Base-by-base conservation (phyloP, 2,797 vertebrate genomes). In the Loriculus beryllinus region DNA sequence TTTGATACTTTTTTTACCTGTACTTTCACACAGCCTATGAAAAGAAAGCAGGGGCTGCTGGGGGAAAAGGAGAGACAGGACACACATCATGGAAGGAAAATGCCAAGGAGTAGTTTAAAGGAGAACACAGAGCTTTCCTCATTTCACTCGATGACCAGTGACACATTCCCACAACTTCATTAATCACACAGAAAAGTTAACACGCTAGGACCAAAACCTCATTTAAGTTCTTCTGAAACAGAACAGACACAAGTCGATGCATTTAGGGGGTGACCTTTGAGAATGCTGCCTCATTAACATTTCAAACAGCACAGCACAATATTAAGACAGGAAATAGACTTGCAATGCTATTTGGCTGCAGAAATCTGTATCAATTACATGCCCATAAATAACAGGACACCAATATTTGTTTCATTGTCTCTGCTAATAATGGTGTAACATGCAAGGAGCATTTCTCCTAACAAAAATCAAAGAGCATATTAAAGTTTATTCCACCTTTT, bases 201-300 rank as follows among this genome's bases (percentile, higher is more conserved):
- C 47, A 37, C 96, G 94, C 92, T 91, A 97, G 75, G 81, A 96
- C 96, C 74, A 95, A 97, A 98, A 95, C 81, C 92, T 97, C 91
- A 94, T 96, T 97, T 97, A 96, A 97, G 95, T 92, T 94, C 91
- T 96, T 97, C 94, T 93, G 95, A 96, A 97, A 95, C 64, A 91
- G 93, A 96, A 94, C 48, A 93, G 72, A 40, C 90, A 96, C 95
- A 86, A 72, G 87, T 26, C 18, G 31, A 95, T 76, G 57, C 81
- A 96, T 97, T 97, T 97, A 93, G 93, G 97, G 92, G 92, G 96
- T 97, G 97, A 98, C 98, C 97, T 98, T 98, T 97, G 96, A 98
- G 97, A 97, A 97, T 96, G 97, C 95, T 93, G 93, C 89, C 96
- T 97, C 96, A 97, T 98, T 98, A 98, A 88, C 75, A 88, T 97